phyloP scores from a whole-genome alignment of 37 sponge, comb jelly and placozoan species.

The Spongilla lacustris region DNA sequence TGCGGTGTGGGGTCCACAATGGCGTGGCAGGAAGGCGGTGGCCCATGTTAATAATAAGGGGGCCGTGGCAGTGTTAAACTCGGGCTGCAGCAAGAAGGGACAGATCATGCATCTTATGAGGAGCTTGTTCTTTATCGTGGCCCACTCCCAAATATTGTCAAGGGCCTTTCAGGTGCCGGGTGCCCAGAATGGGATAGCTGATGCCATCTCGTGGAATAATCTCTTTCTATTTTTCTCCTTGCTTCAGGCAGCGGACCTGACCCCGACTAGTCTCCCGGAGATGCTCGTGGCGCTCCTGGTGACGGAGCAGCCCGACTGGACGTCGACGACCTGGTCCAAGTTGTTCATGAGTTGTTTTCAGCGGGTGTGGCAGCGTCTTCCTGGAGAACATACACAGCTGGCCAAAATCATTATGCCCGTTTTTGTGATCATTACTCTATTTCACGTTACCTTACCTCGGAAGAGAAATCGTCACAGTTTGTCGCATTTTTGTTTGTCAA shows the following conservation, averaged over 20 bases:
- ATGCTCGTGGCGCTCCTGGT: not conserved
- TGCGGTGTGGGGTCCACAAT: constrained; percentile 35
- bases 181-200: constrained; percentile 18
- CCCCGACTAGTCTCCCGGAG: not conserved
- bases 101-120: constrained; percentile 49
- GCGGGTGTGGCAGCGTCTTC: constrained; percentile 34
- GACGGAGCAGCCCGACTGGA: constrained; percentile 30
- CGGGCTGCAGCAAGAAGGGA: constrained; percentile 11
- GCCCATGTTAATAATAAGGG: constrained; percentile 19
- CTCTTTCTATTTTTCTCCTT: constrained; percentile 22
- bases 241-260: not conserved
- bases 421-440: constrained; percentile 16
- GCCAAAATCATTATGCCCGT: not conserved
- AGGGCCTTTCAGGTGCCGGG: constrained; percentile 31
- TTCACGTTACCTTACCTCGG: not conserved
- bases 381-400: not conserved
- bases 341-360: constrained; percentile 27
- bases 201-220: constrained; percentile 51
- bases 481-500: not conserved
- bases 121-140: constrained; percentile 43
- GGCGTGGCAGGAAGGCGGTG: constrained; percentile 25
- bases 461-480: not conserved
- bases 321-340: constrained; percentile 9
- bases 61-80: constrained; percentile 32
- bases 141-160: constrained; percentile 16